Conservation (phyloP, 1,140 invertebrate genomes). For the Centruroides sculpturatus region DNA sequence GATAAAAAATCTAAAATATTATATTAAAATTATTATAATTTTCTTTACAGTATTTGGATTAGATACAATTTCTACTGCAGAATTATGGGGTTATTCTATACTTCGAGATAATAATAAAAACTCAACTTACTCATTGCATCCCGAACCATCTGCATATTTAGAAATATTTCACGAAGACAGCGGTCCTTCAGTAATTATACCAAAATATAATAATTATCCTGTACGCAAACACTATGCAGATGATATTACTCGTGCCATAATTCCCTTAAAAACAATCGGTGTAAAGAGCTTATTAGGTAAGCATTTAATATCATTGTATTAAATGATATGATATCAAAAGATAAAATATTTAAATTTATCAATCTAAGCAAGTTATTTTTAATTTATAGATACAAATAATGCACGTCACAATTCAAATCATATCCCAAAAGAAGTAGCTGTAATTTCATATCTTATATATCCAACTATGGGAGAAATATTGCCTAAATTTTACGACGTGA, state of each 20-base stretch:
- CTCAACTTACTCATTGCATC: not conserved
- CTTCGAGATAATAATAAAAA: not conserved
- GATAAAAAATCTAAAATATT: not conserved
- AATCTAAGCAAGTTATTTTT: not conserved
- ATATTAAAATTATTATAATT: constrained; percentile 3
- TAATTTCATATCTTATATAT: constrained; percentile 79
- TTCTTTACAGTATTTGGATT: constrained; percentile 59
- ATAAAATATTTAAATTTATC: not conserved
- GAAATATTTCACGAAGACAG: constrained; percentile 16
- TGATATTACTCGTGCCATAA: constrained; percentile 56
- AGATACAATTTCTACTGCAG: constrained; percentile 72
- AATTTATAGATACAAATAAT: not conserved
- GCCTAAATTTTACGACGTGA: constrained; percentile 53
- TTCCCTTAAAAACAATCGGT: constrained; percentile 47
- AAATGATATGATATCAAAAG: not conserved
- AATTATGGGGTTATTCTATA: constrained; percentile 44
- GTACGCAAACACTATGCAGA: constrained; percentile 70
- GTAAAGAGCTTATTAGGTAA: too few relatives aligned
- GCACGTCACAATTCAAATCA: constrained; percentile 1
- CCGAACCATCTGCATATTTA: constrained; percentile 16
- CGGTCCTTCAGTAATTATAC: constrained; percentile 49
- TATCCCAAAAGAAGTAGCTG: constrained; percentile 35
- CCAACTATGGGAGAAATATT: constrained; percentile 61
- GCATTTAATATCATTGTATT: not conserved
- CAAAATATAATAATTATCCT: constrained; percentile 93